A percentile compares a stretch with the other conserved stretches of the same genome.
Conservation (phyloP, 30 jellyfish, hydroid and myxozoan species). For the Aurelia sp. region DNA sequence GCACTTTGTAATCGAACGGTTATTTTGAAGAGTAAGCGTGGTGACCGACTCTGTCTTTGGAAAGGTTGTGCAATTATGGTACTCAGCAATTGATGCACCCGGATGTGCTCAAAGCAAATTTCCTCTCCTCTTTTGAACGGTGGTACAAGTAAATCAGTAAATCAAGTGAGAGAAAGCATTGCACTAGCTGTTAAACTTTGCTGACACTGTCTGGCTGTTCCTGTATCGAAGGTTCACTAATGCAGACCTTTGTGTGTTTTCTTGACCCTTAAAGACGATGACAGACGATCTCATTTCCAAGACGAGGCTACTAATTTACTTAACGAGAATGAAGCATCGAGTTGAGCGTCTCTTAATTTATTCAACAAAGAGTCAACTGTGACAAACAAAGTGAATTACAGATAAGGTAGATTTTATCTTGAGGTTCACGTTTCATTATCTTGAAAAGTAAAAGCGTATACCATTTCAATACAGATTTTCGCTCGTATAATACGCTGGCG, state of each 20-base stretch:
- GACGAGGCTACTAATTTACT: slow-evolving; percentile 46
- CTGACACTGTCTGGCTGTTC: no score
- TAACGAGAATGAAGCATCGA: slow-evolving; percentile 45
- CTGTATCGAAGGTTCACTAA: no score
- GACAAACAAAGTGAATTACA: slow-evolving; percentile 21
- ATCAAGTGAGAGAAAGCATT: no score
- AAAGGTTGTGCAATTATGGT: no score
- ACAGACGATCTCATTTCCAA: slow-evolving; percentile 9
- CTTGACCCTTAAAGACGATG: not conserved
- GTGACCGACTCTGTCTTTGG: no score
- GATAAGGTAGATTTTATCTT: slow-evolving; percentile 48
- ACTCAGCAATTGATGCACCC: no score
- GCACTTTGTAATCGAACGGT: no score
- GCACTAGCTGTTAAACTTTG: no score
- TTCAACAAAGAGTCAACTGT: slow-evolving; percentile 8
- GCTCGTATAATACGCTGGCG: slow-evolving; percentile 14
- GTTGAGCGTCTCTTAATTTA: slow-evolving; percentile 69
- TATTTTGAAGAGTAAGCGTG: no score
- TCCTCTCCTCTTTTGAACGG: no score
- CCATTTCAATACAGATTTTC: not conserved
- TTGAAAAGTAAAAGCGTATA: slow-evolving; percentile 48
- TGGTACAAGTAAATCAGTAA: no score
- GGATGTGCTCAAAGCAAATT: no score
- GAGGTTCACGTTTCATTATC: slow-evolving; percentile 36
- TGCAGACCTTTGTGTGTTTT: not conserved